Percentiles rank a stretch among this genome's conserved stretches.
phyloP scores from a whole-genome alignment of 1,140 invertebrate species.

The Drosophila lowei region DNA sequence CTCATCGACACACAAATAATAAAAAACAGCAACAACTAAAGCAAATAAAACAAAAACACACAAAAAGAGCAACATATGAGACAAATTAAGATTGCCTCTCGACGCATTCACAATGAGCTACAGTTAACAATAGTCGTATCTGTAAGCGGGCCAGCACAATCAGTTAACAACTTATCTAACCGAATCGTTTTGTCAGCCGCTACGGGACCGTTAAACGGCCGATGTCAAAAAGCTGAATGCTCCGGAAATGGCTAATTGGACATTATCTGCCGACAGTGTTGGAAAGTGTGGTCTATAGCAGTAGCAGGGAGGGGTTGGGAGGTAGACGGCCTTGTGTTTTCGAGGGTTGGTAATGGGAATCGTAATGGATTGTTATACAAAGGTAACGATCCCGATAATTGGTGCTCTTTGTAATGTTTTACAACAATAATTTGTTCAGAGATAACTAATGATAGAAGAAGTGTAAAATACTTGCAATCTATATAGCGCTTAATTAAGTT shows the following conservation, averaged over 20 bases:
- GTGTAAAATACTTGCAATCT: too few relatives aligned
- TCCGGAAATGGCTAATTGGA: conserved; percentile 73
- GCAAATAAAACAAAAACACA: conserved; percentile 14
- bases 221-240: conserved; percentile 61
- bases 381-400: too few relatives aligned
- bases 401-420: background rate
- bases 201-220: conserved; percentile 45
- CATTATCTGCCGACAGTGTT: conserved; percentile 39
- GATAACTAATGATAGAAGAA: too few relatives aligned
- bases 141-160: conserved; percentile 27
- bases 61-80: conserved; percentile 27
- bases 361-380: background rate
- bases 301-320: background rate
- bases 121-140: conserved; percentile 48
- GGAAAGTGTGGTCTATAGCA: conserved; percentile 31
- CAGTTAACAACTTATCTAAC: conserved; percentile 62
- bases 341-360: conserved; percentile 2
- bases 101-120: conserved; percentile 72
- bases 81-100: conserved; percentile 69
- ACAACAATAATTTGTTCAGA: background rate
- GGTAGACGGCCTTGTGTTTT: background rate
- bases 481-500: background rate
- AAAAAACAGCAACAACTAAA: conserved; percentile 16
- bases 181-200: conserved; percentile 31
- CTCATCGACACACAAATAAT: conserved; percentile 42